phyloP scores from a whole-genome alignment of 2,888 invertebrate genomes.

The Anthophora plumipes region DNA sequence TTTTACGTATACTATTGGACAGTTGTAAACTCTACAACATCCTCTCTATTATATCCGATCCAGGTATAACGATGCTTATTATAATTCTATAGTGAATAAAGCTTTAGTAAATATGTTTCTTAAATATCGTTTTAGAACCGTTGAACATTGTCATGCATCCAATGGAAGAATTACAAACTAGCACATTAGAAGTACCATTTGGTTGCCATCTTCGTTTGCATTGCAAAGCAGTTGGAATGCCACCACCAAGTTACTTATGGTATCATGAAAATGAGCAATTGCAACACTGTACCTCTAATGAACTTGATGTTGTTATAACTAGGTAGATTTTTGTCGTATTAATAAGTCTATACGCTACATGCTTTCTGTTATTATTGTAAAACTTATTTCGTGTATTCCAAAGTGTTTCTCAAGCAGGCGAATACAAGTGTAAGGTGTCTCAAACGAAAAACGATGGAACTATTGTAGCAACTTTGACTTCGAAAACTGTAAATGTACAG shows the following conservation, averaged over 20 bases:
- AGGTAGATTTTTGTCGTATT: slow-evolving; percentile 67
- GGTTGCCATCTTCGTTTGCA: slow-evolving; percentile 68
- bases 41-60: slow-evolving; percentile 73
- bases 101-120: not conserved
- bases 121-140: slow-evolving; percentile 66
- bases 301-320: slow-evolving; percentile 71
- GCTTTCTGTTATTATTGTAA: not conserved
- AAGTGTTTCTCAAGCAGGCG: slow-evolving; percentile 73
- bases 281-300: slow-evolving; percentile 58
- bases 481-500: slow-evolving; percentile 68
- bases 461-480: slow-evolving; percentile 57
- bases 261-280: slow-evolving; percentile 72
- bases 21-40: slow-evolving; percentile 72
- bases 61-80: slow-evolving; percentile 71
- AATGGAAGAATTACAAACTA: slow-evolving; percentile 41
- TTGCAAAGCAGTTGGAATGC: slow-evolving; percentile 79
- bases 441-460: slow-evolving; percentile 71
- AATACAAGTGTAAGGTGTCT: slow-evolving; percentile 74
- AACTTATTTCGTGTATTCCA: slow-evolving; percentile 28
- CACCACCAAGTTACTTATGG: slow-evolving; percentile 79
- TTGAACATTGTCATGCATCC: slow-evolving; percentile 75
- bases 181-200: slow-evolving; percentile 62
- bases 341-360: not conserved
- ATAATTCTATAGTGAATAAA: not conserved
- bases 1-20: slow-evolving; percentile 71